These are phyloP conservation scores for Benthosema pterotum DNA, from an alignment of 2,797 vertebrate genomes.

Conservation along the genomic window DNA sequence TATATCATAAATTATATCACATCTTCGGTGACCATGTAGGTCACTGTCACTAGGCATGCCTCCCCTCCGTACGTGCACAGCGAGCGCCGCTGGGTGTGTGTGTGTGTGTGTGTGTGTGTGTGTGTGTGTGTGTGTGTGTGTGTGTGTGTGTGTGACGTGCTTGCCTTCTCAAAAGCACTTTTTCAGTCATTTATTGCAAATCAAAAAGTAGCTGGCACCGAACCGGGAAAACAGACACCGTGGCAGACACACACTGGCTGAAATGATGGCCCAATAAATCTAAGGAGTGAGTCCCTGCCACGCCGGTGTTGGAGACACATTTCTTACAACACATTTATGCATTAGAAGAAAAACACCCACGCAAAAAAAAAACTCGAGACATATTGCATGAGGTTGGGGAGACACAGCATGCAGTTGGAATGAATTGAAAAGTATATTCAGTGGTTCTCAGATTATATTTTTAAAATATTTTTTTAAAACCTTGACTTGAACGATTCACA, in stretches of 20 bases:
- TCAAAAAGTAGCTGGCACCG: slow-evolving; percentile 68
- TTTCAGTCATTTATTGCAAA: slow-evolving; percentile 80
- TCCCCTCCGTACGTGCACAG: slow-evolving; percentile 80
- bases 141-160: slow-evolving; percentile 74
- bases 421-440: slow-evolving; percentile 55
- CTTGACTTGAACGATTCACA: slow-evolving; percentile 69
- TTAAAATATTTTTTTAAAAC: slow-evolving; percentile 43
- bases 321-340: slow-evolving; percentile 62
- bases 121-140: slow-evolving; percentile 62
- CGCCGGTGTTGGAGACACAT: slow-evolving; percentile 25
- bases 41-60: slow-evolving; percentile 95
- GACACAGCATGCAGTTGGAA: slow-evolving; percentile 49
- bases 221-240: slow-evolving; percentile 48
- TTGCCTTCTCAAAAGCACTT: slow-evolving; percentile 84
- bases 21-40: slow-evolving; percentile 99
- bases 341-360: slow-evolving; percentile 30
- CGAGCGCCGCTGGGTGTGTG: slow-evolving; percentile 57
- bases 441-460: slow-evolving; percentile 28
- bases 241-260: slow-evolving; percentile 42
- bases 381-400: slow-evolving; percentile 12
- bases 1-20: slow-evolving; percentile 99
- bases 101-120: slow-evolving; percentile 76
- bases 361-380: slow-evolving; percentile 23
- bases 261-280: slow-evolving; percentile 71
- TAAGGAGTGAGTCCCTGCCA: slow-evolving; percentile 18